A percentile compares a stretch with the other conserved stretches of the same genome.
Evolutionary conservation across 1,140 invertebrate genomes (phyloP).

Genomic region (Lerema accius): DNA sequence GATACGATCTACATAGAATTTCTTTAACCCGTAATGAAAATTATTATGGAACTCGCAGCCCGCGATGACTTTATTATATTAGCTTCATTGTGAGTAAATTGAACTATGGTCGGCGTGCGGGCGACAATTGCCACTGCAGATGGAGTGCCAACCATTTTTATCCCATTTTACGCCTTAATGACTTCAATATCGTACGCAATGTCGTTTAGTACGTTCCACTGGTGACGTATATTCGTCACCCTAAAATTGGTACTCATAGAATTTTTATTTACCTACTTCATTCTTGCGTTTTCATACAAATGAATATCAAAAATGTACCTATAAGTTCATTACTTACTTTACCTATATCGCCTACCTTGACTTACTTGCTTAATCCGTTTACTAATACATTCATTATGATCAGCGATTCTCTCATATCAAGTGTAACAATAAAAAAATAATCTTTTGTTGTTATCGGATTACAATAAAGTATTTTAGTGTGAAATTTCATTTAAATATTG

Average conservation of each 20-base stretch:
- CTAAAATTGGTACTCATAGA: too few relatives aligned
- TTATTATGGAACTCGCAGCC: conserved; percentile 57
- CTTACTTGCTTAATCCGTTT: too few relatives aligned
- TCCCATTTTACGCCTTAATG: conserved; percentile 43
- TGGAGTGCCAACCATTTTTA: conserved; percentile 50
- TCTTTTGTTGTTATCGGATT: too few relatives aligned
- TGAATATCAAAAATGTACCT: too few relatives aligned
- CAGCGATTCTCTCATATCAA: too few relatives aligned
- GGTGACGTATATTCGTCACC: neutral
- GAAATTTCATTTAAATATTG: conserved; percentile 31
- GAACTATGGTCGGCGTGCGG: conserved; percentile 60
- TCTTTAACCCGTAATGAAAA: conserved; percentile 74
- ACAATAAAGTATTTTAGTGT: too few relatives aligned
- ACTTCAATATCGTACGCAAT: conserved; percentile 15
- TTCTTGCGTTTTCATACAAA: too few relatives aligned
- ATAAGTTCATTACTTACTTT: too few relatives aligned
- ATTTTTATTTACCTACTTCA: too few relatives aligned
- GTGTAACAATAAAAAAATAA: too few relatives aligned
- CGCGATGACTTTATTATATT: conserved; percentile 73
- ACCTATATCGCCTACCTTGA: too few relatives aligned
- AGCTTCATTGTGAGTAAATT: conserved; percentile 75
- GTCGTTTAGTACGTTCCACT: neutral
- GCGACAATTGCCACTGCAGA: conserved; percentile 51
- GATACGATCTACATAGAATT: conserved; percentile 74
- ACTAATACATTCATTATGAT: too few relatives aligned